Evolutionary conservation across 2,113 vertebrate genomes (phyloP).

Genomic region (Zosterops hypoxanthus): DNA sequence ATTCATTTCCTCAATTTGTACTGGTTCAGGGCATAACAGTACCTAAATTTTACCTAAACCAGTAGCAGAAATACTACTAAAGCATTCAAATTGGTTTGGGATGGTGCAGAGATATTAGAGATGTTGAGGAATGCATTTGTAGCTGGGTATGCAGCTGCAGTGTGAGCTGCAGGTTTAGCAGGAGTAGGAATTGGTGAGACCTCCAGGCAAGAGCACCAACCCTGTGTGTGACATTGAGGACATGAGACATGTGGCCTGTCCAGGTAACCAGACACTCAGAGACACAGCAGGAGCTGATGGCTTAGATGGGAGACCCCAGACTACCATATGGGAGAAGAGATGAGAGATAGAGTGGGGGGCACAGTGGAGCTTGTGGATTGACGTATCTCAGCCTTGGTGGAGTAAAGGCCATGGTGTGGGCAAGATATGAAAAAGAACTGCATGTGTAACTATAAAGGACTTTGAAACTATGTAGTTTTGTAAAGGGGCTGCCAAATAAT

Average conservation of each 20-base stretch:
- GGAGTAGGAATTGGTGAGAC: not conserved
- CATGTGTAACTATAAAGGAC: not conserved
- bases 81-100: not conserved
- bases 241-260: not conserved
- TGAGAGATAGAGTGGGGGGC: not conserved
- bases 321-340: not conserved
- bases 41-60: not conserved
- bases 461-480: not conserved
- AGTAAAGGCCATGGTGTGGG: not conserved
- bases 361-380: not conserved
- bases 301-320: not conserved
- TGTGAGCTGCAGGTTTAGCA: not conserved
- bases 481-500: not conserved
- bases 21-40: not conserved
- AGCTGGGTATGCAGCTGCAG: not conserved
- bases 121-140: not conserved
- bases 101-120: not conserved
- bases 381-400: not conserved
- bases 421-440: not conserved
- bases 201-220: accelerated
- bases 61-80: not conserved
- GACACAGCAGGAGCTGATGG: not conserved
- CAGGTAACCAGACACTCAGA: accelerated
- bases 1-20: not conserved
- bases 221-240: not conserved